phyloP scores from a whole-genome alignment of 1,140 invertebrate genomes.

The Drosophila orena region DNA sequence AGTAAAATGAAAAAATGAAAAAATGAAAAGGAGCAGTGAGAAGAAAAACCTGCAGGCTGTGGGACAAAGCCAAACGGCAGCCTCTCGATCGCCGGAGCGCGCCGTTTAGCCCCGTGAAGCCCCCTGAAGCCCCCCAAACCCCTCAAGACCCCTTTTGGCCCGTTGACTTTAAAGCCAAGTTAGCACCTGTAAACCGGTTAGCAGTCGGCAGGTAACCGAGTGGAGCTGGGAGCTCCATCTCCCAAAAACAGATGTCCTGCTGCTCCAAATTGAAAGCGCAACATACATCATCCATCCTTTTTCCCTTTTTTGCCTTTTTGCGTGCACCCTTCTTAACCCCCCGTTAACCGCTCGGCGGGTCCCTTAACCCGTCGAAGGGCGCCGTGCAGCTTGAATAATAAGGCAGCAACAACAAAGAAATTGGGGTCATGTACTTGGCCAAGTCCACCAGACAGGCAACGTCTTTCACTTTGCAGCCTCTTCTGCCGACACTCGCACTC shows the following conservation, averaged over 20 bases:
- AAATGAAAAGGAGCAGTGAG: constrained; percentile 21
- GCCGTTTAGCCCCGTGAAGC: neutral
- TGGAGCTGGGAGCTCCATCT: constrained; percentile 26
- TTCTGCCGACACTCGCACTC: neutral
- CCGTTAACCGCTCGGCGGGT: neutral
- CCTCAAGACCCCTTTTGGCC: neutral
- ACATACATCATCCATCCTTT: constrained; percentile 79
- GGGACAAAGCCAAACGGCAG: constrained; percentile 62
- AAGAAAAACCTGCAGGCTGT: constrained; percentile 76
- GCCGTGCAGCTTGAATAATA: constrained; percentile 61
- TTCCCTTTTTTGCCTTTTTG: constrained; percentile 2
- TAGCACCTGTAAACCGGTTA: constrained; percentile 81
- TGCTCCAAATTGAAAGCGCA: constrained; percentile 84
- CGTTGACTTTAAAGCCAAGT: constrained; percentile 36
- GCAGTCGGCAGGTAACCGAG: constrained; percentile 27
- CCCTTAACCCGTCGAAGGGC: constrained; percentile 28
- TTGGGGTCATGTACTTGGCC: constrained; percentile 83
- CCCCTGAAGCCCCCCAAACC: neutral
- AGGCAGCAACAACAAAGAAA: constrained; percentile 55
- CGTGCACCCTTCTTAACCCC: constrained; percentile 12
- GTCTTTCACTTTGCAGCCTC: constrained; percentile 60
- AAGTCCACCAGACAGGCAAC: constrained; percentile 25
- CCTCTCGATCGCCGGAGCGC: constrained; percentile 16
- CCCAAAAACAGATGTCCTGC: constrained; percentile 80
- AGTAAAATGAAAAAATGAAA: too few species aligned